phyloP scores from a whole-genome alignment of 2,113 vertebrate species.

The Tyrannus savana region DNA sequence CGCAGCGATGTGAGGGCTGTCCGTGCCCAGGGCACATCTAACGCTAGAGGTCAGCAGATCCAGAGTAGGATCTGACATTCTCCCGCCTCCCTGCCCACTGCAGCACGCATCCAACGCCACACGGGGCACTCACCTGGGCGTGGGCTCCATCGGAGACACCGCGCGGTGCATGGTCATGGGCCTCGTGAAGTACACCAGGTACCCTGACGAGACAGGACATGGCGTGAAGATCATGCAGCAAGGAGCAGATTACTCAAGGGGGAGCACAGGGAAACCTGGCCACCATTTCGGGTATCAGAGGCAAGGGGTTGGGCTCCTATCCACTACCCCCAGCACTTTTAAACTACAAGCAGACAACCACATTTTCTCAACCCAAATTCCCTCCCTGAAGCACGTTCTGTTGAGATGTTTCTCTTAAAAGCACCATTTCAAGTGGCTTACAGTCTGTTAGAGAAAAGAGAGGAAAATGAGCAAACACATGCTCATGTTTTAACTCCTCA shows the following conservation, averaged over 20 bases:
- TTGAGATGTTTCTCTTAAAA: not conserved
- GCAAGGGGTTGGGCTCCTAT: not conserved
- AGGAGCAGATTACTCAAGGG: not conserved
- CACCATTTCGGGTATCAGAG: not conserved
- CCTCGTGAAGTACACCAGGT: slow-evolving; percentile 94
- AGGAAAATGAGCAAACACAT: not conserved
- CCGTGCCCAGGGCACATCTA: not conserved
- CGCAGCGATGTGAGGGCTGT: accelerated
- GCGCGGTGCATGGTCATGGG: slow-evolving; percentile 95
- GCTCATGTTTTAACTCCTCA: not conserved
- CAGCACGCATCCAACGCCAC: accelerated
- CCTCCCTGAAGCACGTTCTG: not conserved
- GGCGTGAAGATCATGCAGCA: not conserved
- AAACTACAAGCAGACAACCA: not conserved
- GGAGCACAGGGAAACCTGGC: not conserved
- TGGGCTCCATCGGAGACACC: slow-evolving; percentile 90
- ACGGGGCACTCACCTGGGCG: slow-evolving; percentile 82
- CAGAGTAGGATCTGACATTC: not conserved
- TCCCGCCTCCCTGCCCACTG: not conserved
- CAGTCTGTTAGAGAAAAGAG: not conserved
- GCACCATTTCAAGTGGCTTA: not conserved
- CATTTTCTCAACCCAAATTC: not conserved
- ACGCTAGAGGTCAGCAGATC: not conserved
- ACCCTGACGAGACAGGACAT: slow-evolving; percentile 74
- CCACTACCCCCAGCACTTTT: not conserved